phyloP scores from a whole-genome alignment of 2,888 invertebrate genomes.

The Drosophila meridionalis region DNA sequence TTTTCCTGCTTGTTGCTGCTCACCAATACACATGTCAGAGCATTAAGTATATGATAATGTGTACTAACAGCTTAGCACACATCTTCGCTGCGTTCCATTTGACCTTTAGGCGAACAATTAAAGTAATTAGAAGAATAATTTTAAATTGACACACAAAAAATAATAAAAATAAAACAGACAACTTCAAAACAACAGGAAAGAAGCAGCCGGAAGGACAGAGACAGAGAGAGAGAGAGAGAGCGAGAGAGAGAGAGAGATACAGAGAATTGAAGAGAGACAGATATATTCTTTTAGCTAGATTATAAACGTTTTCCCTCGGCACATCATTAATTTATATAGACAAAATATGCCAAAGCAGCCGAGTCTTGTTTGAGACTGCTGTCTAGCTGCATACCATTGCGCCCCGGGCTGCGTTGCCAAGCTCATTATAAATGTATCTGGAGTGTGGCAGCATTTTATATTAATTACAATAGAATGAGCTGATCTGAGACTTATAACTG shows the following conservation, averaged over 20 bases:
- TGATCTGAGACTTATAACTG: slow-evolving; percentile 2
- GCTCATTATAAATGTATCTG: slow-evolving; percentile 57
- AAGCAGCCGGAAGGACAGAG: background rate
- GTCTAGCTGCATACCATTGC: slow-evolving; percentile 19
- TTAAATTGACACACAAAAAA: slow-evolving; percentile 54
- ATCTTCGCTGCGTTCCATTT: slow-evolving; percentile 12
- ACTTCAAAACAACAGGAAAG: background rate
- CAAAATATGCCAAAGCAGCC: slow-evolving; percentile 10
- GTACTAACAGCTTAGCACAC: slow-evolving; percentile 22
- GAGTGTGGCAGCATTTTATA: slow-evolving; percentile 45
- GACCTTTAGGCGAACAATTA: slow-evolving; percentile 68
- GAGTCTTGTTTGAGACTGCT: slow-evolving; percentile 9
- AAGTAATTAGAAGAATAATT: slow-evolving; percentile 70
- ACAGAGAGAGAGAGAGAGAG: background rate
- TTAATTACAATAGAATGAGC: slow-evolving; percentile 48
- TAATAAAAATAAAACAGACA: slow-evolving; percentile 15
- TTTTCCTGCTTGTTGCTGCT: background rate
- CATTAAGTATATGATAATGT: slow-evolving; percentile 31
- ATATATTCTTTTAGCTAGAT: slow-evolving; percentile 29
- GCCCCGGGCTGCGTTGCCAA: slow-evolving; percentile 39
- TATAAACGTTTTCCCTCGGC: slow-evolving; percentile 46
- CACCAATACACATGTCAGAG: slow-evolving; percentile 14
- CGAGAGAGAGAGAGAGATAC: background rate
- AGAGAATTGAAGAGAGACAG: background rate
- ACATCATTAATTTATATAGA: slow-evolving; percentile 69